Evolutionary conservation across 2,888 invertebrate species (phyloP).

Genomic region (Meloe dianella): DNA sequence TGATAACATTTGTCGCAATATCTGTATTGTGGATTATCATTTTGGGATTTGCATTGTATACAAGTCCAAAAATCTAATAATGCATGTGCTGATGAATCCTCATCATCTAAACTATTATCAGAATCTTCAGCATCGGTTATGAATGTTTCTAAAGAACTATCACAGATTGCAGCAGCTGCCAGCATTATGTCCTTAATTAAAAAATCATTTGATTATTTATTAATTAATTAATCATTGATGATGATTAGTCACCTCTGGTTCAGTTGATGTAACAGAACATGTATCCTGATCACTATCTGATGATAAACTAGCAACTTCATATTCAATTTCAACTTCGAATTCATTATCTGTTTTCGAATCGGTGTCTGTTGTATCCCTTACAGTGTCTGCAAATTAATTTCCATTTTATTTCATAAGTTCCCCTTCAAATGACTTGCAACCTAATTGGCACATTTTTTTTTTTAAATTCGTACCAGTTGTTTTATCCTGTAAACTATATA

Average conservation of each 20-base stretch:
- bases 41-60: conserved; percentile 67
- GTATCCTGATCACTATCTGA: conserved; percentile 57
- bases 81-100: conserved; percentile 42
- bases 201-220: not conserved
- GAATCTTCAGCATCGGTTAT: conserved; percentile 56
- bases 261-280: conserved; percentile 60
- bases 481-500: conserved; percentile 68
- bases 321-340: conserved; percentile 47
- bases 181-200: conserved; percentile 42
- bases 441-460: not conserved
- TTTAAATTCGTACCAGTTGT: conserved; percentile 66
- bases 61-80: conserved; percentile 67
- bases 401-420: not conserved
- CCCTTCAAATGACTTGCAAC: not conserved
- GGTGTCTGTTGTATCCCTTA: conserved; percentile 56
- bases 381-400: conserved; percentile 52
- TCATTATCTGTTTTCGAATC: conserved; percentile 47
- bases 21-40: conserved; percentile 68
- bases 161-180: conserved; percentile 52
- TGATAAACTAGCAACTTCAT: conserved; percentile 58
- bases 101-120: conserved; percentile 47
- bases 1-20: conserved; percentile 76
- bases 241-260: conserved; percentile 60
- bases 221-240: not conserved
- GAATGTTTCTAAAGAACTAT: conserved; percentile 53